phyloP scores from a whole-genome alignment of 2,888 invertebrate species.

The Eilema griseolum region DNA sequence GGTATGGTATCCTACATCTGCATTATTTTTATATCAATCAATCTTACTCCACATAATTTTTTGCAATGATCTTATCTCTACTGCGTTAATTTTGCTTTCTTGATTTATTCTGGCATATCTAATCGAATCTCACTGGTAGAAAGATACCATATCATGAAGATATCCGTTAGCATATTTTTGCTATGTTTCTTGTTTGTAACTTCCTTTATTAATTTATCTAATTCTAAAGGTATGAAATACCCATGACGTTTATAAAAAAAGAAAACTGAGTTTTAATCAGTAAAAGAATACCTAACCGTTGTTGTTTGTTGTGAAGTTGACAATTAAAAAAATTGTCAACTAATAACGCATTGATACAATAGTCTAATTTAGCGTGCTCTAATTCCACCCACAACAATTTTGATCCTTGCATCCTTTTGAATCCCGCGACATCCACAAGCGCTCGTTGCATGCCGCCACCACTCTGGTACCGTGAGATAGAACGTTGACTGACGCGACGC shows the following conservation, averaged over 20 bases:
- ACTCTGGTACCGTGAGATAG: conserved; percentile 15
- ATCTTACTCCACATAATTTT: conserved; percentile 4
- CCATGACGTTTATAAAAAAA: too few species aligned
- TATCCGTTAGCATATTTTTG: not conserved
- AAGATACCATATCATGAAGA: not conserved
- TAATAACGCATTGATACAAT: not conserved
- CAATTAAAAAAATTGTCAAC: not conserved
- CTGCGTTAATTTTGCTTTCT: not conserved
- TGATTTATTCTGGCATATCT: not conserved
- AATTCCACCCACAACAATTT: not conserved
- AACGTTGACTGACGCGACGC: conserved; percentile 25
- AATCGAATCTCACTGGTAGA: not conserved
- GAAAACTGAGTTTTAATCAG: not conserved
- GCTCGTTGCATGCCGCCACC: not conserved
- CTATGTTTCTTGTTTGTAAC: not conserved
- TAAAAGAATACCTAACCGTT: too few species aligned
- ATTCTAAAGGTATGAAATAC: not conserved
- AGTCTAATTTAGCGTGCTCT: not conserved
- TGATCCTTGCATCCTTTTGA: not conserved
- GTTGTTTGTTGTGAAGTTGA: too few species aligned
- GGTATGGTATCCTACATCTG: not conserved
- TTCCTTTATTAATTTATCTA: not conserved
- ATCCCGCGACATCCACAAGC: not conserved
- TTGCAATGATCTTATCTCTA: not conserved
- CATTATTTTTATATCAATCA: not conserved